Base-by-base conservation (phyloP, 1,140 invertebrate species). In the Lepeophtheirus salmonis region DNA sequence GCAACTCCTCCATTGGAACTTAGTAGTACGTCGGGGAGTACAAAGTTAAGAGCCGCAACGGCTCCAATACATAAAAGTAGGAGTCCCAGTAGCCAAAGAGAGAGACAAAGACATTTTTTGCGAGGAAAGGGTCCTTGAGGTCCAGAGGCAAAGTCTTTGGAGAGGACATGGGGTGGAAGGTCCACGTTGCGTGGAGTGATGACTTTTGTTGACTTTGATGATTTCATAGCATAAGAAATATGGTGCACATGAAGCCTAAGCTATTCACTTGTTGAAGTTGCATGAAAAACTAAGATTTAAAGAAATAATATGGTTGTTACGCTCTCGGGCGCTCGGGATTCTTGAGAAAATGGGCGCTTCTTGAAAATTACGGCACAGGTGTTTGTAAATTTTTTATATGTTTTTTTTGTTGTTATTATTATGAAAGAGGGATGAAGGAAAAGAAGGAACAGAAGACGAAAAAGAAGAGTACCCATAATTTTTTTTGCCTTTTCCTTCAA, bases 151-250 rank as follows among this genome's bases (percentile, higher is more conserved):
- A 54, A 2, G 30, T 41, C 30, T n/a, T 41, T 41, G 6, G 30
- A 41, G 52, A 54, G 20, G 14, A 54, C 52, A 13, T 20, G 52
- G 52, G 52, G 20, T 2, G 49, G 49, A 50, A 50, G 49, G 4
- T 54, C 52, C 52, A 54, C 52, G 22, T 54, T 54, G n/a, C 52
- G 52, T 20, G 52, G 52, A 20, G 52, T 54, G 14, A 54, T 54
- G 18, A 54, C 52, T 23, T 54, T 54, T 21, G 18, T 54, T 24
- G 52, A 54, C 23, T 54, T 54, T 14, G 30, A 41, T n/a, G 30
- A 41, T n/a, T 41, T 41, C 30, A 41, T 41, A n/a, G n/a, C n/a
- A n/a, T n/a, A n/a, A n/a, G n/a, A n/a, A n/a, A 41, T 41, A n/a
- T 10, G n/a, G 30, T n/a, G 6, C 30, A 41, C 30, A 41, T 41